These are phyloP conservation scores for Anastrepha obliqua DNA, from an alignment of 1,140 invertebrate species.

Conservation along the genomic window DNA sequence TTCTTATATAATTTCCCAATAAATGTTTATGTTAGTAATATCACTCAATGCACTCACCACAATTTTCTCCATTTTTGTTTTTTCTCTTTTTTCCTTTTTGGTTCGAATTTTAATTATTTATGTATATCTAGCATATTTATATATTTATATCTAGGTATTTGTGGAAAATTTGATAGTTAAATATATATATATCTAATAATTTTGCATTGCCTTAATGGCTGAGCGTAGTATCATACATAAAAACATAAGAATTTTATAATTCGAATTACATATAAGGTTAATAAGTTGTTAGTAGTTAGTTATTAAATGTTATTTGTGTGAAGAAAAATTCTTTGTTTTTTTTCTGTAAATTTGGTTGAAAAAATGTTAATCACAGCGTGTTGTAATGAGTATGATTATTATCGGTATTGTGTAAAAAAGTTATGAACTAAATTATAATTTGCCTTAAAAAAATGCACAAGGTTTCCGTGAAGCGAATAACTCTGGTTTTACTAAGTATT, in stretches of 20 bases:
- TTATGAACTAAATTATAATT: not conserved
- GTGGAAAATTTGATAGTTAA: slow-evolving; percentile 2
- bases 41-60: slow-evolving; percentile 25
- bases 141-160: not conserved
- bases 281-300: not conserved
- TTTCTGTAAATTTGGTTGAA: not conserved
- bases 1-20: not conserved
- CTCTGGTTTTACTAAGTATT: too few species aligned
- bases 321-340: not conserved
- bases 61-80: not conserved
- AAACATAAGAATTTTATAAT: not conserved
- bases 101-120: slow-evolving; percentile 13
- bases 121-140: not conserved
- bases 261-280: too few species aligned
- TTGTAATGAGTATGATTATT: not conserved
- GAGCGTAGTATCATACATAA: not conserved
- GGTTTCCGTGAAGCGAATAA: too few species aligned
- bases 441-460: not conserved
- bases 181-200: not conserved
- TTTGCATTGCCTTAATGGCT: not conserved
- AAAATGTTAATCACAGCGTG: slow-evolving; percentile 6
- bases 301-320: not conserved
- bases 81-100: not conserved
- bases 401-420: not conserved
- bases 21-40: slow-evolving; percentile 22